Percentiles rank a stretch among this genome's conserved stretches.
These are phyloP conservation scores for Uria aalge DNA, from an alignment of 2,113 vertebrate genomes.

Conservation along the genomic window DNA sequence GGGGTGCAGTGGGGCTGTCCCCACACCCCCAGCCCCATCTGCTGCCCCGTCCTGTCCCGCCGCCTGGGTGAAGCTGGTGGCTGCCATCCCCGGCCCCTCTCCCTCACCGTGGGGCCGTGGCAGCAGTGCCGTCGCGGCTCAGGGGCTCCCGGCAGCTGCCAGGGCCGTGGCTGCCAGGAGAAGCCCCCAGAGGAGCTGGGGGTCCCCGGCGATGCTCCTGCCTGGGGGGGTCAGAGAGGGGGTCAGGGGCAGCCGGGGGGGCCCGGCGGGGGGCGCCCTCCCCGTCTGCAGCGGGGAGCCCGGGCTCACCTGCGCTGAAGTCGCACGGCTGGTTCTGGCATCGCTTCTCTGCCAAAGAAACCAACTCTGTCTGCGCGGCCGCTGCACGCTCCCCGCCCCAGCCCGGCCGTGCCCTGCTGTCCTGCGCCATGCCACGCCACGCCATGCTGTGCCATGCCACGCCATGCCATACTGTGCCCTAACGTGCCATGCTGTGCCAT, in stretches of 20 bases:
- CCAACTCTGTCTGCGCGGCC: not conserved
- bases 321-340: not conserved
- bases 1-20: not conserved
- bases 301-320: not conserved
- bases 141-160: rapidly evolving
- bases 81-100: not conserved
- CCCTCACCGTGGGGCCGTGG: rapidly evolving
- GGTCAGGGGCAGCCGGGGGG: no score
- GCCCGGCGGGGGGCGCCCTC: rapidly evolving
- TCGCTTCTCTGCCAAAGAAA: not conserved
- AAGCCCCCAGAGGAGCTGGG: not conserved
- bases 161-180: not conserved
- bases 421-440: no score
- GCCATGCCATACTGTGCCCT: no score
- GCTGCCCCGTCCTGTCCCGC: no score
- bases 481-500: no score
- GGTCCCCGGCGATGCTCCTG: not conserved
- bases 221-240: not conserved
- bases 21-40: not conserved
- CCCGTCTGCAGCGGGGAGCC: not conserved
- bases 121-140: rapidly evolving
- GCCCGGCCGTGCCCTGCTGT: not conserved
- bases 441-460: no score
- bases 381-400: not conserved
- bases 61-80: no score